Conservation (phyloP, 2,888 invertebrate genomes). For the Sarcophaga variegata region DNA sequence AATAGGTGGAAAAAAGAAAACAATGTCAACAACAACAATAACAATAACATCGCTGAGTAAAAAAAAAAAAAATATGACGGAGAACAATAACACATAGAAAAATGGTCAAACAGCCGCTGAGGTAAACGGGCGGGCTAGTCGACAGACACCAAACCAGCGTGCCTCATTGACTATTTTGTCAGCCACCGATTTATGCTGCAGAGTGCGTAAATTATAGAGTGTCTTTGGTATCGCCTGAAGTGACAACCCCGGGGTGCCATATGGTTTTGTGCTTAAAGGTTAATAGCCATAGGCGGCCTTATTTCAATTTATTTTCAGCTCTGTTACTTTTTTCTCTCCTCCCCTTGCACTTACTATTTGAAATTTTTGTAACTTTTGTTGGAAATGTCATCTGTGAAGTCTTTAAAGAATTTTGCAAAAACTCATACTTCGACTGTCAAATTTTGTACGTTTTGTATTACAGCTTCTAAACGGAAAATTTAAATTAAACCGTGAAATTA, state of each 20-base stretch:
- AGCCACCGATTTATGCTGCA: slow-evolving; percentile 51
- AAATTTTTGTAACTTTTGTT: slow-evolving; percentile 34
- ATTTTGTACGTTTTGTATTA: slow-evolving; percentile 15
- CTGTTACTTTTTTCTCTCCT: neutral
- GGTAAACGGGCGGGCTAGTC: neutral
- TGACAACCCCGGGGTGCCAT: slow-evolving; percentile 66
- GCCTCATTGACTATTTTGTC: slow-evolving; percentile 20
- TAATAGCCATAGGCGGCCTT: slow-evolving; percentile 57
- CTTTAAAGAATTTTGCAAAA: slow-evolving; percentile 27
- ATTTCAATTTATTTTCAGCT: slow-evolving; percentile 50
- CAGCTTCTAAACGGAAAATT: slow-evolving; percentile 30
- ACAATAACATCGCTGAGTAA: slow-evolving; percentile 24
- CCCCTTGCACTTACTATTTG: slow-evolving; percentile 16
- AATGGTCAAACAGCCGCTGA: slow-evolving; percentile 12
- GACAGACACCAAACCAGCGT: neutral
- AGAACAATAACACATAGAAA: slow-evolving; percentile 25
- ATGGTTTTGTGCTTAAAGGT: slow-evolving; percentile 60
- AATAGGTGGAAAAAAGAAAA: slow-evolving; percentile 26
- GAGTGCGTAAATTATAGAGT: slow-evolving; percentile 63
- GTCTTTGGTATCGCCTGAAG: slow-evolving; percentile 60
- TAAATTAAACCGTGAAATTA: slow-evolving; percentile 22
- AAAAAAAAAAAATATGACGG: neutral
- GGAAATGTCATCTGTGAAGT: slow-evolving; percentile 42
- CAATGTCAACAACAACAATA: neutral
- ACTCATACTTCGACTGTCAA: slow-evolving; percentile 7